These are phyloP conservation scores for Stratiomys singularior DNA, from an alignment of 2,888 invertebrate species.

Conservation along the genomic window DNA sequence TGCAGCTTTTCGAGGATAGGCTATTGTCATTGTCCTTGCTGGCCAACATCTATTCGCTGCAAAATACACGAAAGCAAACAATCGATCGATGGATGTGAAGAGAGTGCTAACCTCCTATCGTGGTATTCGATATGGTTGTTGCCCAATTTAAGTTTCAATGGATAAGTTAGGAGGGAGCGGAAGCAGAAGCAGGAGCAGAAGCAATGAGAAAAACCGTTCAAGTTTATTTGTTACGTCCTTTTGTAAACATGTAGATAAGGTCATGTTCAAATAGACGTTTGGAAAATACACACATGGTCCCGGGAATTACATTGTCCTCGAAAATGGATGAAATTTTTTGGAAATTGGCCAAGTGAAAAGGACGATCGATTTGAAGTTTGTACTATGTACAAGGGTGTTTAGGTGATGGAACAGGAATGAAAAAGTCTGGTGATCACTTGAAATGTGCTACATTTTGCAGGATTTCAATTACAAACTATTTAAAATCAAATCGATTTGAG, in stretches of 20 bases:
- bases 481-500: no score
- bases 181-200: neutral
- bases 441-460: no score
- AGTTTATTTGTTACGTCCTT: slow-evolving; percentile 32
- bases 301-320: neutral
- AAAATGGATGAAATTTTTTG: neutral
- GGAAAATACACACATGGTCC: slow-evolving; percentile 10
- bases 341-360: neutral
- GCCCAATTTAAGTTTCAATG: neutral
- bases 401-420: no score
- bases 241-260: slow-evolving; percentile 31
- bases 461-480: no score
- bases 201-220: slow-evolving; percentile 10
- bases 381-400: no score
- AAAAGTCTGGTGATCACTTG: no score
- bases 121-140: neutral
- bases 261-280: neutral
- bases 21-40: slow-evolving; percentile 6
- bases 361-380: no score
- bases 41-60: neutral
- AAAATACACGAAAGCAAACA: neutral
- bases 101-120: neutral
- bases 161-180: no score
- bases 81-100: neutral
- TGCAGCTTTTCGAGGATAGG: neutral